A percentile compares a stretch with the other conserved stretches of the same genome.
phyloP scores from a whole-genome alignment of 2,113 vertebrate species.

The Siniperca chuatsi region DNA sequence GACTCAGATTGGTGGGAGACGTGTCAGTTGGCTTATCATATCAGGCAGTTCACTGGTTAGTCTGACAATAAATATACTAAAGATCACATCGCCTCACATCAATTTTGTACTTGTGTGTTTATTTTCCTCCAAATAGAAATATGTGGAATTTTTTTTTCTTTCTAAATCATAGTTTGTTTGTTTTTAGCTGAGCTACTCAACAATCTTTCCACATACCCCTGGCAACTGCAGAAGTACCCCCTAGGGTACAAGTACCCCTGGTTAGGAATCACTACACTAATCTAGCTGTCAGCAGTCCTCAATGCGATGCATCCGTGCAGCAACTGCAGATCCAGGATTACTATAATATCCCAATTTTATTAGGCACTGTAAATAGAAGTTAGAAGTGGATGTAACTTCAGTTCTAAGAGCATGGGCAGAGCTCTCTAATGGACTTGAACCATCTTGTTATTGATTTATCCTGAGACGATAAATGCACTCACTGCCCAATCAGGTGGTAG shows the following conservation, averaged over 20 bases:
- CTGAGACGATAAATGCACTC: constrained; percentile 1
- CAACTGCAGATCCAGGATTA: constrained; percentile 7
- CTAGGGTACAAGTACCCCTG: too few relatives aligned
- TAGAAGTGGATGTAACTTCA: not conserved
- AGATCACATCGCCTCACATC: not conserved
- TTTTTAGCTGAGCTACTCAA: not conserved
- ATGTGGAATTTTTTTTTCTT: too few relatives aligned
- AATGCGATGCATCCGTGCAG: not conserved
- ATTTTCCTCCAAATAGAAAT: not conserved
- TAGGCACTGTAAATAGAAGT: constrained; percentile 1
- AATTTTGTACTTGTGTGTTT: not conserved
- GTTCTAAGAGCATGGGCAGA: not conserved
- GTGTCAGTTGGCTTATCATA: not conserved
- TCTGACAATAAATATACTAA: too few relatives aligned
- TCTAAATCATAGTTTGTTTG: not conserved
- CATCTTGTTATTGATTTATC: constrained; percentile 9
- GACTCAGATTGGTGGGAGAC: not conserved
- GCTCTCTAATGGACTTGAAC: constrained; percentile 1
- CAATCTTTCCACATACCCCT: too few relatives aligned
- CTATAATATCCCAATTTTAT: not conserved
- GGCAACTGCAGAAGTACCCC: too few relatives aligned
- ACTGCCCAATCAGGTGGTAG: not conserved
- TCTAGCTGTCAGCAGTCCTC: constrained; percentile 1
- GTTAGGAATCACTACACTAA: not conserved
- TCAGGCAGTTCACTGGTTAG: not conserved